Evolutionary conservation across 2,888 invertebrate genomes (phyloP), one percentile per base, ranked within the genome.

Genomic region (Portevinia maculata): DNA sequence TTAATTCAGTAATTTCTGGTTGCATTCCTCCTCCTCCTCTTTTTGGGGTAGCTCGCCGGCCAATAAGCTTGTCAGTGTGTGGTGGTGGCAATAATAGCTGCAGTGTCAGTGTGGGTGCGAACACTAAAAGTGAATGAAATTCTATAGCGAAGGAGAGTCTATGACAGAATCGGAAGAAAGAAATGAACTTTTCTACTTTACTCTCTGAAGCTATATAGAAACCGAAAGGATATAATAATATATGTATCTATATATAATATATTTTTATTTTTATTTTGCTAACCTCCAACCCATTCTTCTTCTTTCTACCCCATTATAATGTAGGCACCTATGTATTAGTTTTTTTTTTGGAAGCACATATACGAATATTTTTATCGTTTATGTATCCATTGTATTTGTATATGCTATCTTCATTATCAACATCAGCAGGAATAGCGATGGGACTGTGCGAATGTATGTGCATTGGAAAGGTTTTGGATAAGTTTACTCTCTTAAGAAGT

Each of bases 1-100:
- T 83, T 83, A 83, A 83, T 83, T 83, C 78, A 78, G 83, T 83
- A 83, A 83, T 83, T 83, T 83, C 83, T 83, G 83, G 78, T 83
- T 83, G 83, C 78, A 83, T 53, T 83, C 78, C 41, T 28, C 32
- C 59, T 28, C 39, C 52, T 55, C 52, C 37, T 34, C 28, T 37
- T 60, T 48, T 64, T 41, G 57, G 62, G 55, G 41, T 19, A 4
- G 37, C 24, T n/a, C 15, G 21, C 24, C 9, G 37, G 24, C 39
- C 55, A 48, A 24, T 19, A 34, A 24, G 13, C 52, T 81, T 75
- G 75, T 64, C 50, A 64, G 70, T 60, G 50, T 60, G 50, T 60
- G 52, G 46, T 60, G 39, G 32, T 60, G 30, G 41, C 53, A 60
- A 78, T 83, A 83, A 70, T 76, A 70, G 81, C 34, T 76, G 17